A percentile compares a stretch with the other conserved stretches of the same genome.
phyloP scores from a whole-genome alignment of 2,888 invertebrate species.

The Acheta domesticus region DNA sequence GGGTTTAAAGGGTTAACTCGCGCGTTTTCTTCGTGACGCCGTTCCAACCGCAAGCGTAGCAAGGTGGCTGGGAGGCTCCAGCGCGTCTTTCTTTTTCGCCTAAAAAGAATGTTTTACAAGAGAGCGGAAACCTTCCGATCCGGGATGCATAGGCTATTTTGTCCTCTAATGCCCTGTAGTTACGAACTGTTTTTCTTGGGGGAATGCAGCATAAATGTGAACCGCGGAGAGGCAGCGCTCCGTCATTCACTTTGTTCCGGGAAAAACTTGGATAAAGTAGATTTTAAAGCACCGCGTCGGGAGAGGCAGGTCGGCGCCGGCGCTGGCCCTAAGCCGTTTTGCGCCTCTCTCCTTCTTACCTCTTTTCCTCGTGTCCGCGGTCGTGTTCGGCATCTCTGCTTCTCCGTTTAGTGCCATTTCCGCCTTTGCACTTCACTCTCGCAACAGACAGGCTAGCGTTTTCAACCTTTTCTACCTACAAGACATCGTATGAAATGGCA shows the following conservation, averaged over 20 bases:
- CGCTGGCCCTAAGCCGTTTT: background rate
- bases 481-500: no score
- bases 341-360: background rate
- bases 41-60: no score
- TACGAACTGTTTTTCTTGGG: slow-evolving; percentile 7
- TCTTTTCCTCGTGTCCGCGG: background rate
- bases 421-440: background rate
- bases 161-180: background rate
- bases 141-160: background rate
- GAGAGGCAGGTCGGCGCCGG: background rate
- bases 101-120: slow-evolving; percentile 18
- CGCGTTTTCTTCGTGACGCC: no score
- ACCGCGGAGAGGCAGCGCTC: background rate
- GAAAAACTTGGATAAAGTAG: slow-evolving; percentile 7
- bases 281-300: background rate
- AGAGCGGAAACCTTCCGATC: background rate
- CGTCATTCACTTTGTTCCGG: slow-evolving; percentile 5
- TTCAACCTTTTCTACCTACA: no score
- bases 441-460: no score
- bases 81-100: background rate
- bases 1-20: no score
- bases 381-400: background rate
- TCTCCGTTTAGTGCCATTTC: background rate
- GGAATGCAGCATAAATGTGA: background rate
- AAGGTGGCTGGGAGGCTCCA: background rate